Evolutionary conservation across 2,113 vertebrate species (phyloP).

Genomic region (Melierax canorus): DNA sequence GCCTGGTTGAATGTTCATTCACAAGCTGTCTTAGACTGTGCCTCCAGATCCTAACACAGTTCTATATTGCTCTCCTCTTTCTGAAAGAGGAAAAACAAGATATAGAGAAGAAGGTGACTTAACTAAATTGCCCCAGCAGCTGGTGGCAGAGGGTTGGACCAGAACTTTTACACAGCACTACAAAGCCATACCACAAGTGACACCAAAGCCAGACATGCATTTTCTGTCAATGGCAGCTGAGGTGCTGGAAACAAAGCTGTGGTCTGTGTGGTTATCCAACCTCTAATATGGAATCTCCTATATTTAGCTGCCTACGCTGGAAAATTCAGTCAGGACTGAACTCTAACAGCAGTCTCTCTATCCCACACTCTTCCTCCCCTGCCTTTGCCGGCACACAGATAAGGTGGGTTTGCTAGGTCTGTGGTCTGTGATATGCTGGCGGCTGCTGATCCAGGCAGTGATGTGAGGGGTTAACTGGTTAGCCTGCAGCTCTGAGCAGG

Average conservation of each 20-base stretch:
- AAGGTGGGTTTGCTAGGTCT: background rate
- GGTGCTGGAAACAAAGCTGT: background rate
- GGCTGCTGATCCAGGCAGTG: background rate
- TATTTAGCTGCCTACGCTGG: slow-evolving; percentile 2
- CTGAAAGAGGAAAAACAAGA: background rate
- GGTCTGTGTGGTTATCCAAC: background rate
- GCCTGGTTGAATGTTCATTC: background rate
- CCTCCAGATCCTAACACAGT: background rate
- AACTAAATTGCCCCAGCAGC: background rate
- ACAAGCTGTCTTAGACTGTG: background rate
- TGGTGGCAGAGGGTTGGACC: background rate
- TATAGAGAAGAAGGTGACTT: background rate
- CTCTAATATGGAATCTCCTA: background rate
- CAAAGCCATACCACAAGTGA: background rate
- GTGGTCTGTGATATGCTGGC: background rate
- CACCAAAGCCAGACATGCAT: background rate
- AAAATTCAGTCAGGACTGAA: background rate
- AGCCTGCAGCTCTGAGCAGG: background rate
- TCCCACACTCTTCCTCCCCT: background rate
- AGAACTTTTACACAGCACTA: background rate
- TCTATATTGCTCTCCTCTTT: background rate
- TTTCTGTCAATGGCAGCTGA: background rate
- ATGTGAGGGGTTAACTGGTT: background rate
- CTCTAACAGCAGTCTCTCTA: background rate
- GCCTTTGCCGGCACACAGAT: background rate